Evolutionary conservation across 2,113 vertebrate genomes (phyloP).

Genomic region (Peromyscus leucopus): DNA sequence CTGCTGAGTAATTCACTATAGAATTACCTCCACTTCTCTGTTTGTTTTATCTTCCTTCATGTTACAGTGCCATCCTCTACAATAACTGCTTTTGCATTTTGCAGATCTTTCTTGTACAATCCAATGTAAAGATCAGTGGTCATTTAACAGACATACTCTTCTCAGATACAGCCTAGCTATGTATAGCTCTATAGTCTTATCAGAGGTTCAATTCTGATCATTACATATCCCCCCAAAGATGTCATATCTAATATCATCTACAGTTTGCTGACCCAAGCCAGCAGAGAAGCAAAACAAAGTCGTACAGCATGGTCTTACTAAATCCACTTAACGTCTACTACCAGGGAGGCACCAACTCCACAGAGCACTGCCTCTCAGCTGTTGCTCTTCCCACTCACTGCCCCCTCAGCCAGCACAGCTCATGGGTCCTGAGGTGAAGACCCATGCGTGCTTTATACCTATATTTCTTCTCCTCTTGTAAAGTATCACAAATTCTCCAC

Average conservation of each 20-base stretch:
- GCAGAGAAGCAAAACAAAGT: not conserved
- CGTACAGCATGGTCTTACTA: not conserved
- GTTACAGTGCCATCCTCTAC: not conserved
- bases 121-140: slow-evolving; percentile 4
- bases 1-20: not conserved
- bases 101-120: not conserved
- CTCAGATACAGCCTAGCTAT: not conserved
- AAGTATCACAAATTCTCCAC: not conserved
- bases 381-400: not conserved
- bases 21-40: not conserved
- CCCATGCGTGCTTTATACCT: not conserved
- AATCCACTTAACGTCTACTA: not conserved
- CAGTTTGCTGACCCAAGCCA: not conserved
- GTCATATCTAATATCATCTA: not conserved
- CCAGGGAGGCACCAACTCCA: not conserved
- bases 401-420: not conserved
- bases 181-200: not conserved
- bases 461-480: not conserved
- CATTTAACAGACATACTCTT: not conserved
- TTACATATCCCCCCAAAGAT: not conserved
- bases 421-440: slow-evolving; percentile 21
- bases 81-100: not conserved
- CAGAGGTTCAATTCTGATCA: slow-evolving; percentile 18
- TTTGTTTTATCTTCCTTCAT: not conserved
- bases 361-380: not conserved